phyloP scores from a whole-genome alignment of 2,113 vertebrate genomes.

The Dicaeum eximium region DNA sequence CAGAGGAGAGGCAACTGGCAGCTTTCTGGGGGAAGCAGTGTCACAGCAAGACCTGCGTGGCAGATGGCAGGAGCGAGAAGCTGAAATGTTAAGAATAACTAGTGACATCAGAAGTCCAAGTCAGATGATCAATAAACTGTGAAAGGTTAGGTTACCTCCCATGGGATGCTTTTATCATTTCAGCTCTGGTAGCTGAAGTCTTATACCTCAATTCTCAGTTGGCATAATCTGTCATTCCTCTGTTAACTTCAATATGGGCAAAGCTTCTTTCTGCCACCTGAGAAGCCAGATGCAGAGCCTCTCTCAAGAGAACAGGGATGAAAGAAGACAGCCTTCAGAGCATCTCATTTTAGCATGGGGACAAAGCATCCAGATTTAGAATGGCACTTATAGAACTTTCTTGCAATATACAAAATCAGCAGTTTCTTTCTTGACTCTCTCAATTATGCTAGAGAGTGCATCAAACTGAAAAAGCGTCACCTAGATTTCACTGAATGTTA shows the following conservation, averaged over 20 bases:
- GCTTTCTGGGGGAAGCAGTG: not conserved
- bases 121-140: constrained; percentile 17
- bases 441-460: not conserved
- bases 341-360: not conserved
- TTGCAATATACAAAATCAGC: not conserved
- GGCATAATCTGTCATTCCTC: not conserved
- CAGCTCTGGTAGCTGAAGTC: not conserved
- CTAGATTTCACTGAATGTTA: not conserved
- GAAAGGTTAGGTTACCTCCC: constrained; percentile 1
- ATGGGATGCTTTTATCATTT: constrained; percentile 4
- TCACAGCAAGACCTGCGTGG: accelerated
- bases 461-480: not conserved
- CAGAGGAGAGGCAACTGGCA: accelerated
- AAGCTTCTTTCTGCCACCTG: not conserved
- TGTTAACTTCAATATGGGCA: not conserved
- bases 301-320: not conserved
- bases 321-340: not conserved
- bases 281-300: not conserved
- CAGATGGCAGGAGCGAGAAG: not conserved
- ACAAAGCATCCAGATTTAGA: not conserved
- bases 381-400: not conserved
- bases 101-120: not conserved
- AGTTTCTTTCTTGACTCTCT: not conserved
- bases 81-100: not conserved
- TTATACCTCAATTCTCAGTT: not conserved